Percentiles rank a stretch among this genome's conserved stretches.
Evolutionary conservation across 2,888 invertebrate genomes (phyloP).

Genomic region (Sycophila texana): DNA sequence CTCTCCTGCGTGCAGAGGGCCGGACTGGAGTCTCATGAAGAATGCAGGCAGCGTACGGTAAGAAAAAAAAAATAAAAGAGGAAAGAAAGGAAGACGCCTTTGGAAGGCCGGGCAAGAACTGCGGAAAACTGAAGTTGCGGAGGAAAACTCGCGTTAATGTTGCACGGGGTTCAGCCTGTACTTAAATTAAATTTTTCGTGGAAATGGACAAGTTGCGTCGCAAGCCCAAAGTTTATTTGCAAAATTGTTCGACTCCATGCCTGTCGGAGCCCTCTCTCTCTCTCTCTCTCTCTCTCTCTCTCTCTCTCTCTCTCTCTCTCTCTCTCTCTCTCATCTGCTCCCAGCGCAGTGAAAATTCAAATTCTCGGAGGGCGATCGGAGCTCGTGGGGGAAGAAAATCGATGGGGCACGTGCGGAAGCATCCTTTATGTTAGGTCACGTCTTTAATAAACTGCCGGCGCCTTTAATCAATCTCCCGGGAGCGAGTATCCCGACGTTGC

Average conservation of each 20-base stretch:
- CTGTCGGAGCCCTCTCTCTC: no score
- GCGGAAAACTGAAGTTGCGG: no score
- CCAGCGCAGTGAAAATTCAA: not conserved
- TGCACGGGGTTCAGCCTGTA: constrained; percentile 8
- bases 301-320: no score
- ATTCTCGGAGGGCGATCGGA: constrained; percentile 7
- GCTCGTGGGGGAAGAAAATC: constrained; percentile 41
- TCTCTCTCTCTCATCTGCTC: no score
- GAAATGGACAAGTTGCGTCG: constrained; percentile 26
- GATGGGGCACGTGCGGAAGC: constrained; percentile 28
- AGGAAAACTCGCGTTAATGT: constrained; percentile 14
- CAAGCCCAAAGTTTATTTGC: no score
- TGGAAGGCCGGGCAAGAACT: no score
- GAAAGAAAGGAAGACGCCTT: not conserved
- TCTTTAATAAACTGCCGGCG: constrained; percentile 69
- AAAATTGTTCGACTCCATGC: no score
- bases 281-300: not conserved
- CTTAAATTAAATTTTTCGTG: constrained; percentile 30
- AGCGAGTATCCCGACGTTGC: not conserved
- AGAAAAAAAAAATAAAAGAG: not conserved
- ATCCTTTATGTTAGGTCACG: constrained; percentile 73
- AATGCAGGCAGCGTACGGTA: constrained; percentile 15
- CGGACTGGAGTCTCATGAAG: not conserved
- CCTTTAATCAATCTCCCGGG: constrained; percentile 27
- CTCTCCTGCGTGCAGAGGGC: not conserved